Conservation (phyloP, 2,797 vertebrate genomes). For the Sus cebifrons region DNA sequence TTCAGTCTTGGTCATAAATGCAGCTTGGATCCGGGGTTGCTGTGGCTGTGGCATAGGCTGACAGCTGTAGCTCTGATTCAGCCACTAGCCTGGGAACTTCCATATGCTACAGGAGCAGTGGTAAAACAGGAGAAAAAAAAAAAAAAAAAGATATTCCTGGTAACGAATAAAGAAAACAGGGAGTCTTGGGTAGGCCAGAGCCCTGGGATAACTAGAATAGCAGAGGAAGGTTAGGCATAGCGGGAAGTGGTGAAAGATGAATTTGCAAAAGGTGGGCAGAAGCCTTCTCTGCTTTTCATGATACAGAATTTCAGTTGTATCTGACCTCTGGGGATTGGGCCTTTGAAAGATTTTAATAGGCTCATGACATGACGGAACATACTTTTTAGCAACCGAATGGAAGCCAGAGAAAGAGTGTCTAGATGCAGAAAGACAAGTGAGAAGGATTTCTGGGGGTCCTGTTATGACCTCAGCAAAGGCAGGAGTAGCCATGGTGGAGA, state of each 20-base stretch:
- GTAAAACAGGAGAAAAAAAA: too few species aligned
- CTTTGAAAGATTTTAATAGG: neutral
- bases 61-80: too few species aligned
- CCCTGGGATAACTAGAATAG: neutral
- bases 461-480: neutral
- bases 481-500: neutral
- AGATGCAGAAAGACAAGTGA: neutral
- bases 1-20: too few species aligned
- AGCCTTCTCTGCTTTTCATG: neutral
- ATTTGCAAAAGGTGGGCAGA: neutral
- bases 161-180: neutral
- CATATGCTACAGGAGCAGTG: too few species aligned
- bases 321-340: neutral
- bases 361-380: neutral
- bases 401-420: neutral
- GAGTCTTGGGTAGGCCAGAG: neutral
- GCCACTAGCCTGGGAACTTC: too few species aligned
- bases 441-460: neutral
- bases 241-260: neutral
- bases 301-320: conserved; percentile 23
- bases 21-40: too few species aligned
- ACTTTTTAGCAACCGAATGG: neutral
- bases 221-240: neutral
- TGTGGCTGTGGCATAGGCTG: too few species aligned
- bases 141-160: neutral